Evolutionary conservation across 2,888 invertebrate genomes (phyloP).

Genomic region (Meloe dianella): DNA sequence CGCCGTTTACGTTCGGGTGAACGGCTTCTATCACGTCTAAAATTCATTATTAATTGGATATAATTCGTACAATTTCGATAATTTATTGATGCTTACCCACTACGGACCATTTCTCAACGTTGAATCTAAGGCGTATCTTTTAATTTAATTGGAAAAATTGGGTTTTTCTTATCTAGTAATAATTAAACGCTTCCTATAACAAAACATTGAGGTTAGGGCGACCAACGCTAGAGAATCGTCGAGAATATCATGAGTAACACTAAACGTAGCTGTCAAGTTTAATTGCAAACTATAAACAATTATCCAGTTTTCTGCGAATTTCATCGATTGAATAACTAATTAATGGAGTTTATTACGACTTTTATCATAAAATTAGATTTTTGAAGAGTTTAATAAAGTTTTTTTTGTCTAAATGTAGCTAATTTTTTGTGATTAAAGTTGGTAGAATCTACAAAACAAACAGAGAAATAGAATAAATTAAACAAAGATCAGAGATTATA

Average conservation of each 20-base stretch:
- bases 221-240: neutral
- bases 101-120: conserved; percentile 25
- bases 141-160: neutral
- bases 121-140: neutral
- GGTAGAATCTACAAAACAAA: neutral
- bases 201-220: neutral
- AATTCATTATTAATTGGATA: too few species aligned
- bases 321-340: too few species aligned
- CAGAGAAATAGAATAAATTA: too few species aligned
- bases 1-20: conserved; percentile 52
- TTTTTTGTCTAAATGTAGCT: neutral
- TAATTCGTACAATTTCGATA: neutral
- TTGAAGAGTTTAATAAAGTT: neutral
- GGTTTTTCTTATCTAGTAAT: neutral
- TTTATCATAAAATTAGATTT: too few species aligned
- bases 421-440: neutral
- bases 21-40: conserved; percentile 50
- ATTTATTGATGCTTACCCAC: conserved; percentile 27
- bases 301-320: neutral
- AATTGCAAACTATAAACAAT: neutral
- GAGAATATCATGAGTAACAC: neutral
- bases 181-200: neutral
- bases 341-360: too few species aligned
- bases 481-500: neutral
- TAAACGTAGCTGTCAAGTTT: neutral